Evolutionary conservation across 2,888 invertebrate genomes (phyloP).

Genomic region (Hyppa rectilinea): DNA sequence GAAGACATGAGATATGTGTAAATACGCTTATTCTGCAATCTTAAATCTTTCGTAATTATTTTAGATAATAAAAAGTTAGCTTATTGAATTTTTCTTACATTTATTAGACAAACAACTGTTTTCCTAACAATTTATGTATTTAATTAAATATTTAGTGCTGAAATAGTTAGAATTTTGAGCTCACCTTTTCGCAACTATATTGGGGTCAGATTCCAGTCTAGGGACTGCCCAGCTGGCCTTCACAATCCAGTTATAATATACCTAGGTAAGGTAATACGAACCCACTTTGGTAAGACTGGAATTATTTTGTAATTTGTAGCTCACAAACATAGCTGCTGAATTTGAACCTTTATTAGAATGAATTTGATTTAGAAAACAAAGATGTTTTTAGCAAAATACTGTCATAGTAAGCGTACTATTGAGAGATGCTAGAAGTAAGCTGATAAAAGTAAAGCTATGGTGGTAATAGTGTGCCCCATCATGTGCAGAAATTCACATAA

Average conservation of each 20-base stretch:
- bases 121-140: neutral
- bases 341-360: neutral
- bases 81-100: slow-evolving; percentile 25
- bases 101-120: neutral
- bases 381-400: neutral
- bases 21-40: slow-evolving; percentile 43
- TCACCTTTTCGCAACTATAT: no score
- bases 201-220: no score
- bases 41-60: slow-evolving; percentile 42
- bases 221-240: no score
- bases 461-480: neutral
- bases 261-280: no score
- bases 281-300: no score
- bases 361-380: neutral
- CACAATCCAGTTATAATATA: no score
- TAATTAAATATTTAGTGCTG: neutral
- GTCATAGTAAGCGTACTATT: slow-evolving; percentile 3
- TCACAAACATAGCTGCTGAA: neutral
- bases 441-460: neutral
- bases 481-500: neutral
- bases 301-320: no score
- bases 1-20: slow-evolving; percentile 43
- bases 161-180: neutral
- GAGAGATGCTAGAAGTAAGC: neutral
- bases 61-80: no score